A percentile compares a stretch with the other conserved stretches of the same genome.
phyloP scores from a whole-genome alignment of 2,113 vertebrate genomes.

The Muntiacus reevesi region DNA sequence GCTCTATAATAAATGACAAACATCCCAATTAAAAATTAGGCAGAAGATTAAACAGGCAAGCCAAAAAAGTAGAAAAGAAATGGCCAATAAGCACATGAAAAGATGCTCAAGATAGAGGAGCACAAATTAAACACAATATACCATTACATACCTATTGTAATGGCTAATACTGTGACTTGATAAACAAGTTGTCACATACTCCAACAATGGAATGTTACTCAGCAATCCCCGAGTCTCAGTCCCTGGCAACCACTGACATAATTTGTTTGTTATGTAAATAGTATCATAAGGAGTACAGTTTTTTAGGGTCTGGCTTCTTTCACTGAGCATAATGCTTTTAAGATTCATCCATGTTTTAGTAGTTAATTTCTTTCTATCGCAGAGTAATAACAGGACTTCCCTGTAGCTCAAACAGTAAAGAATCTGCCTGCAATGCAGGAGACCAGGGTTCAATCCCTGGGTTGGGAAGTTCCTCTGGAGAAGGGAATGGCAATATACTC shows the following conservation, averaged over 20 bases:
- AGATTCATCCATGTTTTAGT: not conserved
- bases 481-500: not conserved
- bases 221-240: not conserved
- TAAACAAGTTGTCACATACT: not conserved
- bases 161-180: not conserved
- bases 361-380: not conserved
- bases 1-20: not conserved
- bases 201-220: not conserved
- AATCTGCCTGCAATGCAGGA: not conserved
- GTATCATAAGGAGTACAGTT: not conserved
- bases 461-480: not conserved
- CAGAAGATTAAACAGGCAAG: not conserved
- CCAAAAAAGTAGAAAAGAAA: not conserved
- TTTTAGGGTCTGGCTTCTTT: not conserved
- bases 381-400: not conserved
- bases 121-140: not conserved
- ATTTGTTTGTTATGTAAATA: not conserved
- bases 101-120: slow-evolving; percentile 1
- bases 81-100: not conserved
- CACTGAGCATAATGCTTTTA: not conserved
- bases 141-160: not conserved
- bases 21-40: not conserved
- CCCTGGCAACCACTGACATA: not conserved
- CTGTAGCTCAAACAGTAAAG: not conserved
- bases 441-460: not conserved